Base-by-base conservation (phyloP, 2,888 invertebrate genomes). In the Rotaria socialis region DNA sequence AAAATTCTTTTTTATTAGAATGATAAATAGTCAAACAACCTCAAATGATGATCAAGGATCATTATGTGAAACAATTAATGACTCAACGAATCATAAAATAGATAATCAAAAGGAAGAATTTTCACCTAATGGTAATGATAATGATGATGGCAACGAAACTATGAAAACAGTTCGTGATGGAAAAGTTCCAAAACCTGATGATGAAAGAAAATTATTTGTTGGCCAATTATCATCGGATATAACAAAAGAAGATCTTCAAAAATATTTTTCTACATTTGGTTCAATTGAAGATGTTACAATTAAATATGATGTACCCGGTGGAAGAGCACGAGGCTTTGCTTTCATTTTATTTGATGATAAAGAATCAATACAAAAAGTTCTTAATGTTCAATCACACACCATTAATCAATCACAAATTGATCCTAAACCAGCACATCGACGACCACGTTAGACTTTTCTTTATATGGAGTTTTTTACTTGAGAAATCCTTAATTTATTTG, bases 261-360 rank as follows among this genome's bases (percentile, higher is more conserved):
- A 80, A n/a, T 80, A 80, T 80, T 80, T 80, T 47, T 80, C 80
- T 0, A 80, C 47, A 80, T 80, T 80, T 47, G 80, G 80, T 47
- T 10, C 8, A 80, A 80, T 80, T 47, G 80, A 80, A 47, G 80
- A 80, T 80, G 80, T 80, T 14, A 80, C 80, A 47, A 80, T 80
- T 47, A 80, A 80, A 80, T 80, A 80, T 80, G 80, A 80, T 80
- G 80, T 80, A 19, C 80, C 80, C 47, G 80, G 80, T 80, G 80
- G 80, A 47, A 22, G 80, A 80, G 80, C 80, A 80, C 43, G 80
- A 11, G 80, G 80, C n/a, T 80, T 80, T 80, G 80, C 80, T n/a
- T 80, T 80, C 47, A 80, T 80, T 80, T 47, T 80, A 80, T 80
- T 47, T 47, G 80, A 80, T 47, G 47, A 80, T n/a, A 80, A 80